Base-by-base conservation (phyloP, 1,140 invertebrate species). In the Cryptotermes secundus region DNA sequence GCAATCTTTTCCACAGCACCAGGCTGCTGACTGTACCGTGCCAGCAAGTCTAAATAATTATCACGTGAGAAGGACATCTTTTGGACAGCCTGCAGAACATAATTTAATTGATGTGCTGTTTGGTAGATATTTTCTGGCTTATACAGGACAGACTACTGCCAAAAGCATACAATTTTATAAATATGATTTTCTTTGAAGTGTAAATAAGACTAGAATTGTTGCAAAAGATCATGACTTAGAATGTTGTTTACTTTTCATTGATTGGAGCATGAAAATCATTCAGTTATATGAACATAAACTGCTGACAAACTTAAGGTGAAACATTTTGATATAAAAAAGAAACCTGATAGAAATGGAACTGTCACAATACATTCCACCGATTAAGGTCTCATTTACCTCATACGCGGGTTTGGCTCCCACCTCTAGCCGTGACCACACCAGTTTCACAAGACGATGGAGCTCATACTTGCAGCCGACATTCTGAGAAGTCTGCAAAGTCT, bases 391-490 rank as follows among this genome's bases (percentile, higher is more conserved):
- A n/a, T 19, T 65, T 38, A 84, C 89, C 72, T 93, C 88, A 86
- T 90, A 92, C 16, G 93, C 90, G 10, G 90, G 88, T 65, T 89
- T 90, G 2, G 92, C 93, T 4, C 88, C 87, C 6, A 87, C 87
- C 84, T 93, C 90, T 0, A 95, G 86, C 80, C 91, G 90, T 0
- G 88, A 86, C 92, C 94, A 95, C 24, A 92, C 92, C 38, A 95
- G 87, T 88, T 96, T 96, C 2, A 93, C 90, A 35, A 95, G 89
- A 36, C 93, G 91, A 79, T 92, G 92, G 24, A 93, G 89, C 83
- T 94, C 94, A 87, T 95, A 95, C 19, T 82, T 45, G 80, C 84
- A 84, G 38, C 42, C 34, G 0, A 19, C 85, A 1, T 84, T 85
- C 1, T 86, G 84, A 19, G 88, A 86, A 16, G 86, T 86, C 12